Evolutionary conservation across 2,113 vertebrate genomes (phyloP), one percentile per base, ranked within the genome.

Genomic region (Recurvirostra avosetta): DNA sequence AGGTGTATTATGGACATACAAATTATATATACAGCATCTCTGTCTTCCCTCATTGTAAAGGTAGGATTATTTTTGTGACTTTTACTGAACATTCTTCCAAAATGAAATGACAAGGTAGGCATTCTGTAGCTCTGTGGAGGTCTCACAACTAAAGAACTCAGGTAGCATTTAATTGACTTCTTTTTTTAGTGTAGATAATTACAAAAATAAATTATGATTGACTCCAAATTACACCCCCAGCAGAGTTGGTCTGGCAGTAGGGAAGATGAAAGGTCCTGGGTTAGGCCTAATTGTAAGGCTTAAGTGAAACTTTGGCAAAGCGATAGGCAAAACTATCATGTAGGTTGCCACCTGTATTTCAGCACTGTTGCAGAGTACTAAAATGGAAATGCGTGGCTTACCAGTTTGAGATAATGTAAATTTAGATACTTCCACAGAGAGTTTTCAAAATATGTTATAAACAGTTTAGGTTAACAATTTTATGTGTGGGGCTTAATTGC

Each of bases 11-110:
- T 94, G 98, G 99, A 67, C 99, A 99, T 96, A 99, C 99, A 93
- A 99, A 99, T 98, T 99, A 99, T 73, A 99, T 99, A 97, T 99
- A 99, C 97, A 99, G 99, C 94, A 97, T 99, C 93, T 98, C 98
- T 45, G 98, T 99, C 55, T 99, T 99, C 88, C 99, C 99, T 86
- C 98, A 98, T 21, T 97, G 98, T 96, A 97, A 98, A 99, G 99
- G 99, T 99, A 97, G 94, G 97, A 88, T 83, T 91, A 8, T 23
- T 65, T 71, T 53, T 34, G 26, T 22, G 23, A n/a, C 8, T 58
- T 2, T 59, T 45, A 38, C 12, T 22, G 16, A n/a, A 4, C 8
- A 29, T 38, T 50, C 5, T 80, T 88, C 9, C 41, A 71, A 84
- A 91, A 73, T n/a, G 3, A 62, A 91, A 36, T 38, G 3, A 3